These are phyloP conservation scores for Saguinus imperator DNA, from an alignment of 2,113 vertebrate species.

Conservation along the genomic window DNA sequence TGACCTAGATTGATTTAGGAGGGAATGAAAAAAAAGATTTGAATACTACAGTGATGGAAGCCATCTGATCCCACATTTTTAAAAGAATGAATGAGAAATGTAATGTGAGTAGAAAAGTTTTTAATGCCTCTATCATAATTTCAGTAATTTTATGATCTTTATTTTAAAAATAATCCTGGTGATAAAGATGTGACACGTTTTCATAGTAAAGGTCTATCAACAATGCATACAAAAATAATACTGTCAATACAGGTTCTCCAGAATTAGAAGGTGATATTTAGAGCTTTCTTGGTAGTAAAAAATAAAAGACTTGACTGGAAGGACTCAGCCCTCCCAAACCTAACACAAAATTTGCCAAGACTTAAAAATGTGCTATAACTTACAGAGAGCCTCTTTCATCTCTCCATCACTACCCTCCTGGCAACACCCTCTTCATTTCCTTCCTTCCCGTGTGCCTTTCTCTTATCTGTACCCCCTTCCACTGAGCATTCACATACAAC, in stretches of 20 bases:
- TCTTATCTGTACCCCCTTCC: not conserved
- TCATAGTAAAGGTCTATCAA: not conserved
- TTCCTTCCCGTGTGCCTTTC: not conserved
- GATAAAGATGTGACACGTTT: not conserved
- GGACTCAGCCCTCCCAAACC: not conserved
- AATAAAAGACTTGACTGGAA: not conserved
- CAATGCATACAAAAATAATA: not conserved
- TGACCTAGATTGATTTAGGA: not conserved
- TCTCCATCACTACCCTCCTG: rapidly evolving
- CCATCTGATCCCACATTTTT: not conserved
- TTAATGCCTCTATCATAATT: not conserved
- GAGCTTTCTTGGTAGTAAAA: not conserved
- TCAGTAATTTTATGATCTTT: not conserved
- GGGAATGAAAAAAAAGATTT: not conserved
- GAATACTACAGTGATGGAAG: not conserved
- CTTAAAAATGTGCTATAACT: rapidly evolving
- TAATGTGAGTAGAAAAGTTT: not conserved
- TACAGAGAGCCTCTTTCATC: not conserved
- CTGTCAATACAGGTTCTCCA: not conserved
- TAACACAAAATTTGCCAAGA: not conserved
- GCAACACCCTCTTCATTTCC: not conserved
- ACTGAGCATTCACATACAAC: not conserved
- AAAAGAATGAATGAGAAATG: not conserved
- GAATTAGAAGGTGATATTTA: not conserved
- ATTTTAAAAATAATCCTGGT: slow-evolving; percentile 24